Evolutionary conservation across 2,888 invertebrate genomes (phyloP).

Genomic region (Nycteola revayana): DNA sequence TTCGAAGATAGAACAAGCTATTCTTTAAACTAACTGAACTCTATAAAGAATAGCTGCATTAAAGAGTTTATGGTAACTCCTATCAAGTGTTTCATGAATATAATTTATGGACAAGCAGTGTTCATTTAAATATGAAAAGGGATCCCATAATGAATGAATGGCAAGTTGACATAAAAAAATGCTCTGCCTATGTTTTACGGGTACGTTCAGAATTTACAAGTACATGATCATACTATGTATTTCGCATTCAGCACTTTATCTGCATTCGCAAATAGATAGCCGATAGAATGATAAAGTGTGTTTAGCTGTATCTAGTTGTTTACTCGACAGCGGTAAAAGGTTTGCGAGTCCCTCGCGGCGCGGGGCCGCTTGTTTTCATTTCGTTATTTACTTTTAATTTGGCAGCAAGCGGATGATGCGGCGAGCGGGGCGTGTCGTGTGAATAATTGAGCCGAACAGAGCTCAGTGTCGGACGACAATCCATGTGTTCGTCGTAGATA

Average conservation of each 20-base stretch:
- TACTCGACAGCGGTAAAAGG: conserved; percentile 78
- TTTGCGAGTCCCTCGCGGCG: conserved; percentile 77
- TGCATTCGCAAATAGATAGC: conserved; percentile 68
- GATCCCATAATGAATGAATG: no score
- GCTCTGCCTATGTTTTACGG: no score
- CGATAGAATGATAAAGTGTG: conserved; percentile 77
- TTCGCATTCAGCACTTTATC: conserved; percentile 59
- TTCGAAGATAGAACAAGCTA: no score
- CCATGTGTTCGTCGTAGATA: conserved; percentile 20
- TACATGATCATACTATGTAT: conserved; percentile 35
- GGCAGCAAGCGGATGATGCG: conserved; percentile 79
- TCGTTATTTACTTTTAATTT: conserved; percentile 83
- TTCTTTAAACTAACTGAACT: no score
- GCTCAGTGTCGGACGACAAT: conserved; percentile 45
- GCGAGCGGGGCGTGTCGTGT: conserved; percentile 66
- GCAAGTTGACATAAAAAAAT: no score
- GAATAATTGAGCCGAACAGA: conserved; percentile 74
- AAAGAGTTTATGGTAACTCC: no score
- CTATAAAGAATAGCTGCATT: no score
- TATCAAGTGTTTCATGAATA: no score
- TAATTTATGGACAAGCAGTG: no score
- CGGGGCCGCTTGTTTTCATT: conserved; percentile 76
- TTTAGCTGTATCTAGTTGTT: conserved; percentile 73
- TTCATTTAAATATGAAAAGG: no score
- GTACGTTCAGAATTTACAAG: no score